phyloP scores from a whole-genome alignment of 1,140 invertebrate species.

The Trissolcus basalis region DNA sequence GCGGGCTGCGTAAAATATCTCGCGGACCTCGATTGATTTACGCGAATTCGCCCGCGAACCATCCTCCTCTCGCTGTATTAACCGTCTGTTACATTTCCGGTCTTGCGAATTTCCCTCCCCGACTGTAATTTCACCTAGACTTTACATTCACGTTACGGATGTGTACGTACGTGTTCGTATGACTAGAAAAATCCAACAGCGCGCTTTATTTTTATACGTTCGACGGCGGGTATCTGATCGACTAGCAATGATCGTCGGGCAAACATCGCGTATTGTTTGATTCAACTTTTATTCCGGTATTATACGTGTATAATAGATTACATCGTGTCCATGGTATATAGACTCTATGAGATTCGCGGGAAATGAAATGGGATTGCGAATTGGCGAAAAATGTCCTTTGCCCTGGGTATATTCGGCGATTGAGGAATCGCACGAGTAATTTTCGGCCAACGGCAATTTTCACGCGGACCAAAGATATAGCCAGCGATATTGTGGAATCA shows the following conservation, averaged over 20 bases:
- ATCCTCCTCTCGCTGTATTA: constrained; percentile 4
- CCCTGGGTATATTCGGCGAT: no score
- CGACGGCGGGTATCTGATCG: constrained; percentile 10
- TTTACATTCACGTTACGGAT: no score
- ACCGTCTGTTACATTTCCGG: constrained; percentile 39
- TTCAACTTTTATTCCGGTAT: constrained; percentile 30
- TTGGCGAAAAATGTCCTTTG: constrained; percentile 6
- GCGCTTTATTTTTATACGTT: no score
- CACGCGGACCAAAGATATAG: background rate
- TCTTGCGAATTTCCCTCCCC: background rate
- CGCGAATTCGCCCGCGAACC: constrained; percentile 10
- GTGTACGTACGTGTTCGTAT: no score
- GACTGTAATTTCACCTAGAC: constrained; percentile 3
- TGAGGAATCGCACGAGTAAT: no score
- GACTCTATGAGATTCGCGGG: background rate
- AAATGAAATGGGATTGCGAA: constrained; percentile 31
- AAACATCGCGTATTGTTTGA: constrained; percentile 35
- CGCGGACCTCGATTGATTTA: constrained; percentile 43
- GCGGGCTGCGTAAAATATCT: constrained; percentile 35
- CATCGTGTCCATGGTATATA: no score
- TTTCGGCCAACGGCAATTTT: constrained; percentile 2
- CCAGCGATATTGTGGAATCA: background rate
- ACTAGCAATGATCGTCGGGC: constrained; percentile 32
- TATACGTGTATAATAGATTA: constrained; percentile 41
- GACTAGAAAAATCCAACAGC: no score